Conservation (phyloP, 2,113 vertebrate genomes). For the Saccopteryx bilineata region DNA sequence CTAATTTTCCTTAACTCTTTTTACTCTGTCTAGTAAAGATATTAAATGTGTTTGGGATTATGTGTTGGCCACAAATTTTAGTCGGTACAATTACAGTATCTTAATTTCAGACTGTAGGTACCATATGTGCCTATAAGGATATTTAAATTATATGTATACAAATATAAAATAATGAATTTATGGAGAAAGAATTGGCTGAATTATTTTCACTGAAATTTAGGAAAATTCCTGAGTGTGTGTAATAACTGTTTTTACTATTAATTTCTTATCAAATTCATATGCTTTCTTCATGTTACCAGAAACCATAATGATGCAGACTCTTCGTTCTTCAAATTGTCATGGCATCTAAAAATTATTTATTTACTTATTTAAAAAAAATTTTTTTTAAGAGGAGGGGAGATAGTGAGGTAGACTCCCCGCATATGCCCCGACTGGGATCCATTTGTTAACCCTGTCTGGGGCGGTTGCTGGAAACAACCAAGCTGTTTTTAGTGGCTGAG, state of each 20-base stretch:
- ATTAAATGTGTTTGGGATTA: background rate
- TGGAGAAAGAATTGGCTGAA: background rate
- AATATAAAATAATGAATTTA: background rate
- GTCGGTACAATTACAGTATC: background rate
- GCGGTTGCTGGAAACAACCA: no score
- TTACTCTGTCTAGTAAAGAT: slow-evolving; percentile 6
- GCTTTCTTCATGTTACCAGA: background rate
- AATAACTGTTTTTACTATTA: slow-evolving; percentile 26
- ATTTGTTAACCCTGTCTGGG: no score
- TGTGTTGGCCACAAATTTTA: background rate
- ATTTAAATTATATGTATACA: background rate
- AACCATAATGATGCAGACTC: background rate
- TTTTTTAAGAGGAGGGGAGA: no score
- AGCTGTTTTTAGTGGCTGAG: no score
- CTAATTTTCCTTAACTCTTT: background rate
- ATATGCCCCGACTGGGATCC: no score
- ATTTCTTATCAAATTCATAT: background rate
- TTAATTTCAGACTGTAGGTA: background rate
- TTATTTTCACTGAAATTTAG: background rate
- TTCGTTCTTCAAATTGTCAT: background rate
- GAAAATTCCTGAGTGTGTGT: background rate
- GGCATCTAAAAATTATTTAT: background rate
- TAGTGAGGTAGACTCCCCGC: no score
- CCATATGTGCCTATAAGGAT: background rate
- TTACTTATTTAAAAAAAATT: no score